These are phyloP conservation scores for Bagarius yarrelli DNA, from an alignment of 2,113 vertebrate genomes.

Conservation along the genomic window DNA sequence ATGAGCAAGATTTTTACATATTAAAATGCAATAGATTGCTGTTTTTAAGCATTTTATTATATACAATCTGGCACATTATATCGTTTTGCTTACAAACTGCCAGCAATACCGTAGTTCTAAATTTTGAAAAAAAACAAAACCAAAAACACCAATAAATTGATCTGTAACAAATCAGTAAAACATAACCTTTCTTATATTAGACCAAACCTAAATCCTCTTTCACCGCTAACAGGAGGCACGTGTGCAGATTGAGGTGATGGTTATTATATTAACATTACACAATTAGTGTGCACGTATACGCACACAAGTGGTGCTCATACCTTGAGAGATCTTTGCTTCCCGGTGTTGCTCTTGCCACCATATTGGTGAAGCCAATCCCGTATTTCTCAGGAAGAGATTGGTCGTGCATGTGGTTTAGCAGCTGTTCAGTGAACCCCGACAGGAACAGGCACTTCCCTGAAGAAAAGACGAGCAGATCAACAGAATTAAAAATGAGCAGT, in stretches of 20 bases:
- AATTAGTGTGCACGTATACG: not conserved
- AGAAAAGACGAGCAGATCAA: not conserved
- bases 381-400: conserved; percentile 87
- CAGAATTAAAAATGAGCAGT: not conserved
- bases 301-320: conserved; percentile 58
- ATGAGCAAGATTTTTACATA: not conserved
- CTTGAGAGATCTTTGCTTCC: conserved; percentile 96
- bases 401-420: conserved; percentile 90
- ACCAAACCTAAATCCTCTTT: too few relatives aligned
- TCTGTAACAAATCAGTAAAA: too few relatives aligned
- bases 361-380: conserved; percentile 97
- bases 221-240: not conserved
- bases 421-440: conserved; percentile 91
- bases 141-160: not conserved
- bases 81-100: not conserved
- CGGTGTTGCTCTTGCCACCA: conserved; percentile 94
- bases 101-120: not conserved
- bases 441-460: conserved; percentile 98
- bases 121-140: not conserved
- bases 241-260: not conserved
- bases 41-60: not conserved
- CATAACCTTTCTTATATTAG: too few relatives aligned
- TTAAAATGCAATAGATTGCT: too few relatives aligned
- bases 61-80: not conserved
- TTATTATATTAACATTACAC: not conserved